phyloP scores from a whole-genome alignment of 2,888 invertebrate species.

The Aromia moschata region DNA sequence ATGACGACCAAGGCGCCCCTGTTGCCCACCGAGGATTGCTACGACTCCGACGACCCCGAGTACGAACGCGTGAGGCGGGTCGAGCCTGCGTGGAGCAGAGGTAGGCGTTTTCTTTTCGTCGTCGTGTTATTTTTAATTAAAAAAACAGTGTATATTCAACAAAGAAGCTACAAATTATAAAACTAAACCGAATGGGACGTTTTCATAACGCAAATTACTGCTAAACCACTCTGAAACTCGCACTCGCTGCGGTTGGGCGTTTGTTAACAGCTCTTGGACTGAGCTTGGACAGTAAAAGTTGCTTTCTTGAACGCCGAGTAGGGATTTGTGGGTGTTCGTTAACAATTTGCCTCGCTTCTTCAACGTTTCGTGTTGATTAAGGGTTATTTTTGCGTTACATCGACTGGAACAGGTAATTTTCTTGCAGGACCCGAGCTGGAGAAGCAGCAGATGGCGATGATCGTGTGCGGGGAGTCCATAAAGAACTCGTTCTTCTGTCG shows the following conservation, averaged over 20 bases:
- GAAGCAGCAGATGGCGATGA: slow-evolving; percentile 29
- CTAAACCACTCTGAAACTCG: no score
- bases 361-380: neutral
- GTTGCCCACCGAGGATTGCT: slow-evolving; percentile 67
- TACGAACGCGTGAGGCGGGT: slow-evolving; percentile 47
- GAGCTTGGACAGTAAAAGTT: no score
- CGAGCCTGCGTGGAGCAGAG: slow-evolving; percentile 59
- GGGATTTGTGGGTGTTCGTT: neutral
- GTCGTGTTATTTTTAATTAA: neutral
- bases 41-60: slow-evolving; percentile 66
- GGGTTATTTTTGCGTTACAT: no score
- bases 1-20: slow-evolving; percentile 59
- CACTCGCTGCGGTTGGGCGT: no score
- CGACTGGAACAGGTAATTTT: no score
- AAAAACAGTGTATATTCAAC: no score
- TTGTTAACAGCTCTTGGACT: no score
- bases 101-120: slow-evolving; percentile 51
- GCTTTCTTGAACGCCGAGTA: neutral
- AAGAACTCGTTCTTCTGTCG: slow-evolving; percentile 72
- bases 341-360: neutral
- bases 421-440: slow-evolving; percentile 55
- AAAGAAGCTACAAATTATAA: no score
- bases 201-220: no score
- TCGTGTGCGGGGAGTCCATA: slow-evolving; percentile 49
- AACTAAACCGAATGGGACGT: no score